Conservation (phyloP, 2,797 vertebrate genomes). For the Sus cebifrons region DNA sequence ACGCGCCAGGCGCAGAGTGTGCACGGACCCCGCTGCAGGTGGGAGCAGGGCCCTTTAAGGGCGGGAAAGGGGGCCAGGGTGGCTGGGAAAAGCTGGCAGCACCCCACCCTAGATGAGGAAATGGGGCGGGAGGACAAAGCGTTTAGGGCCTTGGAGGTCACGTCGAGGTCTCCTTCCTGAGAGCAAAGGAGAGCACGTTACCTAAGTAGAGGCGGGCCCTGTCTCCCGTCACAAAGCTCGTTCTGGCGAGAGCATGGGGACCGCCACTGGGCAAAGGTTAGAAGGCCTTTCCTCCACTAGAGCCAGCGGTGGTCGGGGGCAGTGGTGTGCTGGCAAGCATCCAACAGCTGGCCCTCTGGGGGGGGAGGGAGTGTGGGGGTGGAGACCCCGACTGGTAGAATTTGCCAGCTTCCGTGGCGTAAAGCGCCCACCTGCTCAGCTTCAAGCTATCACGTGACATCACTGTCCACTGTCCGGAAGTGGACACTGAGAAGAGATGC, state of each 20-base stretch:
- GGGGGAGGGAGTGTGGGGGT: rapidly evolving
- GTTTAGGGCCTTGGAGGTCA: not conserved
- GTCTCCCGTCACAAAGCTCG: not conserved
- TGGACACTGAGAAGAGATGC: not conserved
- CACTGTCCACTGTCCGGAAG: not conserved
- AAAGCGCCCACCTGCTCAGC: not conserved
- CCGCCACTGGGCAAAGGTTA: not conserved
- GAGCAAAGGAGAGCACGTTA: not conserved
- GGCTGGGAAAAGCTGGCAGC: not conserved
- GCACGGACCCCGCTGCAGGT: not conserved
- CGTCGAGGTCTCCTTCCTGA: not conserved
- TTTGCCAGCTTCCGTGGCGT: not conserved
- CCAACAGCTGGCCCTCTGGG: not conserved
- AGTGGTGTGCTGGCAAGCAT: not conserved
- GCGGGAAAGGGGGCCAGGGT: not conserved
- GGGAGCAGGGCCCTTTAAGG: not conserved
- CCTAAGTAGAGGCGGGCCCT: not conserved
- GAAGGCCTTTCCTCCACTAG: not conserved
- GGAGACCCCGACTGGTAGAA: not conserved
- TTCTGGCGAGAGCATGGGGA: not conserved
- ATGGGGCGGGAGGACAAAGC: not conserved
- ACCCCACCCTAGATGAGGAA: not conserved
- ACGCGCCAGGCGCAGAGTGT: not conserved
- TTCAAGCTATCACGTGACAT: not conserved
- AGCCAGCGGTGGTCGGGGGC: not conserved